Conservation (phyloP, 2,113 vertebrate species). For the Sceloporus undulatus region DNA sequence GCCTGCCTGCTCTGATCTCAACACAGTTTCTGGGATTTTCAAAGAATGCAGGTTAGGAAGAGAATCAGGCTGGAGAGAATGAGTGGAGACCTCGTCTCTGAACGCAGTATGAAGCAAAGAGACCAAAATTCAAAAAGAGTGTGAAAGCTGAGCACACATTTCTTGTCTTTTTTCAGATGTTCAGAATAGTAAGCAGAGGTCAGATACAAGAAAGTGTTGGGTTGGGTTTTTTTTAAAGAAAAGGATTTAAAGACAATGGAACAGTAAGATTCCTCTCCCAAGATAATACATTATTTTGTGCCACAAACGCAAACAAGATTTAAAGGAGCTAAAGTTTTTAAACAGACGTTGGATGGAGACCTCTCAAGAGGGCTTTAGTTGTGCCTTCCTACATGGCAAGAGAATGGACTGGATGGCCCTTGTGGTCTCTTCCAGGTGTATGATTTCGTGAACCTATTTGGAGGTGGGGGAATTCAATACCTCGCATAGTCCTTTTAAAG, state of each 20-base stretch:
- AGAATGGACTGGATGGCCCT: no score
- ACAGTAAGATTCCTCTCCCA: not conserved
- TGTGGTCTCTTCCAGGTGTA: no score
- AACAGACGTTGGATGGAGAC: no score
- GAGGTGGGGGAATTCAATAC: no score
- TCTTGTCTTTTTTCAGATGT: not conserved
- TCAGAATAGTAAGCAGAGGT: not conserved
- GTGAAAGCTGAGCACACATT: no score
- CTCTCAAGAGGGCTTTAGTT: no score
- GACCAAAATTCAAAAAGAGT: no score
- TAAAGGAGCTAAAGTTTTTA: no score
- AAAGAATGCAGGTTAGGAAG: not conserved
- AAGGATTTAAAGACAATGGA: not conserved
- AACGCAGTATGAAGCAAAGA: not conserved
- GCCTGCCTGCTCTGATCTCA: not conserved
- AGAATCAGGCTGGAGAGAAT: not conserved
- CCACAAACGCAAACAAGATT: no score
- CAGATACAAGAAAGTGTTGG: not conserved
- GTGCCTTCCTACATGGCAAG: no score
- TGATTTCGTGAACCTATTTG: no score
- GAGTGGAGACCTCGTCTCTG: not conserved
- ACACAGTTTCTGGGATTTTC: not conserved
- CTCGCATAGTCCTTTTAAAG: no score
- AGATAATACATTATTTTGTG: not conserved
- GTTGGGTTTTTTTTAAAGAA: not conserved